Conservation (phyloP, 2,797 vertebrate genomes). For the Mareca penelope region DNA sequence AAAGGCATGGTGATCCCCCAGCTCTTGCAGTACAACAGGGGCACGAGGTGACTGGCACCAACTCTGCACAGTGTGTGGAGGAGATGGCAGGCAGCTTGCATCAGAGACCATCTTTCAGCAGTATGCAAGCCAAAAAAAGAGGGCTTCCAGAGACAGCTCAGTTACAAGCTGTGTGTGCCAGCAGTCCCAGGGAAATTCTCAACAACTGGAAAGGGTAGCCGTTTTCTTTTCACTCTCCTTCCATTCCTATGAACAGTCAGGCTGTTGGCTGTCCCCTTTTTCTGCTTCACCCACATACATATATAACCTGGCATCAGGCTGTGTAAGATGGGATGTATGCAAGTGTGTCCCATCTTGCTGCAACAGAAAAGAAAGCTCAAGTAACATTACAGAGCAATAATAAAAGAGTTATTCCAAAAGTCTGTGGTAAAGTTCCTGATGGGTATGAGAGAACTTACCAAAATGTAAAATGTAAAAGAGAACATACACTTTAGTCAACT, state of each 20-base stretch:
- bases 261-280: background rate
- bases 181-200: background rate
- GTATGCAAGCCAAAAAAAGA: too few relatives aligned
- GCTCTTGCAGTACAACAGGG: background rate
- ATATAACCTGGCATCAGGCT: background rate
- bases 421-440: background rate
- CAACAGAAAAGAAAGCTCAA: background rate
- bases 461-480: background rate
- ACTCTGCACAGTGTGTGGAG: background rate
- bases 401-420: background rate
- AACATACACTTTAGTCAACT: background rate
- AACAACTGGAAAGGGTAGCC: background rate
- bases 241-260: background rate
- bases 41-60: fast-evolving
- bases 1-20: fast-evolving
- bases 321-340: background rate
- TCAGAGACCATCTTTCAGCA: background rate
- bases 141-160: background rate
- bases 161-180: background rate
- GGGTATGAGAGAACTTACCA: background rate
- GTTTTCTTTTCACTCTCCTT: background rate
- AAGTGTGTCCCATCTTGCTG: background rate
- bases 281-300: background rate
- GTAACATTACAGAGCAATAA: background rate
- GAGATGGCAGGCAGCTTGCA: too few relatives aligned